These are phyloP conservation scores for Ptychochromis oligacanthus DNA, from an alignment of 2,113 vertebrate species.

Conservation along the genomic window DNA sequence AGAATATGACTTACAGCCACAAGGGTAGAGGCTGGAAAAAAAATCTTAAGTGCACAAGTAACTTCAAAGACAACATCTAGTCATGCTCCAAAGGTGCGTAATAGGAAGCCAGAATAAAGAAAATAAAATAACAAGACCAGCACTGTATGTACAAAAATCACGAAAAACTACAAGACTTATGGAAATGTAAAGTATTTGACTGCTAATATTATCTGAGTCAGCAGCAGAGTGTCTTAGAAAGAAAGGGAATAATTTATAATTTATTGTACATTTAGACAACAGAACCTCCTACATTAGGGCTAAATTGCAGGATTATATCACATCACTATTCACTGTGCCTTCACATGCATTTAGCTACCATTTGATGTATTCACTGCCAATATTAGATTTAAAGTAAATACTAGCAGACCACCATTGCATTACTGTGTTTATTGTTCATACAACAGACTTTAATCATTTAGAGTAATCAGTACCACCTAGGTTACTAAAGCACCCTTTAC, in stretches of 20 bases:
- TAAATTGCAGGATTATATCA: background rate
- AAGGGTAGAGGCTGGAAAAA: background rate
- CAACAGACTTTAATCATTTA: background rate
- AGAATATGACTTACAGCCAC: background rate
- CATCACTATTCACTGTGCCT: background rate
- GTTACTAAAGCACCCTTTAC: background rate
- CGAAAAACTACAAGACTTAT: background rate
- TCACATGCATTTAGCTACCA: background rate
- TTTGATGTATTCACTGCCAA: background rate
- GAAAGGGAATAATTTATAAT: background rate
- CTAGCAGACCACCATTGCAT: background rate
- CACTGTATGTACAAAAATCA: background rate
- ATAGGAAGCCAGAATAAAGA: background rate
- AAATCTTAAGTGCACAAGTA: background rate
- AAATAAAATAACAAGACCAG: background rate
- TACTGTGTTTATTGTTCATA: background rate
- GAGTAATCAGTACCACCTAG: no score
- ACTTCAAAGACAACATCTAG: background rate
- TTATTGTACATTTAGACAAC: background rate
- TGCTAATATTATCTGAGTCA: background rate
- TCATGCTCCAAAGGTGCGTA: background rate
- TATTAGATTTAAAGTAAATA: background rate
- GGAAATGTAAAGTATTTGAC: background rate
- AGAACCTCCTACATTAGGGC: background rate
- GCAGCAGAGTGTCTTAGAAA: no score